Percentiles rank a stretch among this genome's conserved stretches.
Evolutionary conservation across 2,797 vertebrate species (phyloP).

Genomic region (Rhinatrema bivittatum): DNA sequence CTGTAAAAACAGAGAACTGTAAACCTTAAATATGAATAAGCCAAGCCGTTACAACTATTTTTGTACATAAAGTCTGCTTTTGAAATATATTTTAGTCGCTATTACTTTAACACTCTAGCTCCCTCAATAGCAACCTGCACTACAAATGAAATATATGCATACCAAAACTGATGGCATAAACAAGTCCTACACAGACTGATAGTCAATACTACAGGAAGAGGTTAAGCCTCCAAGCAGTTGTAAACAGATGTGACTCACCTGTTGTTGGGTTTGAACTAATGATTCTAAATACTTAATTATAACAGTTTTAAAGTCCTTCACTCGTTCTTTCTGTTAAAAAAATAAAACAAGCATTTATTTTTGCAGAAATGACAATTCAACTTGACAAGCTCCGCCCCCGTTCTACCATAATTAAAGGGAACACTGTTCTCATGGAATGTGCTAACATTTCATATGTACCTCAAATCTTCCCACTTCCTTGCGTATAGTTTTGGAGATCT

Average conservation of each 20-base stretch:
- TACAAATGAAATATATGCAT: too few species aligned
- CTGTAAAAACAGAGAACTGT: too few species aligned
- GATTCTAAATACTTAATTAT: conserved; percentile 94
- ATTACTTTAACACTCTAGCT: too few species aligned
- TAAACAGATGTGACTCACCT: conserved; percentile 65
- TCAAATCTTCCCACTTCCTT: conserved; percentile 93
- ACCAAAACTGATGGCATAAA: too few species aligned
- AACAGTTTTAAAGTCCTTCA: conserved; percentile 93
- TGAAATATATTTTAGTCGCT: too few species aligned
- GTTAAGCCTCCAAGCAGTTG: too few species aligned
- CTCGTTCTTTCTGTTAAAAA: conserved; percentile 78
- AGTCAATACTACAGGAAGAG: too few species aligned
- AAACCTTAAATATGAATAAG: too few species aligned
- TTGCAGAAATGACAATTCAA: conserved; percentile 14
- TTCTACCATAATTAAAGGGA: conserved; percentile 1
- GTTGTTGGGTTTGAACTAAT: conserved; percentile 91
- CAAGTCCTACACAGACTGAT: too few species aligned
- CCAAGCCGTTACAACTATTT: too few species aligned
- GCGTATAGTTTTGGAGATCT: conserved; percentile 93
- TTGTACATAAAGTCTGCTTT: too few species aligned
- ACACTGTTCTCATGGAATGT: conserved; percentile 10
- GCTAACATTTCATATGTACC: conserved; percentile 56
- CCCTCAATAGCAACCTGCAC: too few species aligned
- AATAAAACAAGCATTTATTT: conserved; percentile 21
- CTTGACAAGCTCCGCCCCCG: conserved; percentile 8